Conservation (phyloP, 1,140 invertebrate genomes). For the Monomorium pharaonis region DNA sequence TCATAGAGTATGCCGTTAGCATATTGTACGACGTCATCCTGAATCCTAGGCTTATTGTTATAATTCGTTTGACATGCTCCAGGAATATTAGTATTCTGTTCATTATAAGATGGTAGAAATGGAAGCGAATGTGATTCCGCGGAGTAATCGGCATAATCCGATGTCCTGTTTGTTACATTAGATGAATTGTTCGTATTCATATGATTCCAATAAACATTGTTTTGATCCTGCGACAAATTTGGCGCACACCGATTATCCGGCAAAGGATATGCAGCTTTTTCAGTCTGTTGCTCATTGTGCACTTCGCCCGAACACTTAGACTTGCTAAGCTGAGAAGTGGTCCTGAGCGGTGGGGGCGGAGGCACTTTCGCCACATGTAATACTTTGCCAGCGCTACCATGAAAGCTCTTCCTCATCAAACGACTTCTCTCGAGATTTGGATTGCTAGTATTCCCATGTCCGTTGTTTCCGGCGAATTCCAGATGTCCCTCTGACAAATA, state of each 20-base stretch:
- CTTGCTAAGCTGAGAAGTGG: constrained; percentile 93
- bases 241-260: constrained; percentile 78
- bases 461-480: constrained; percentile 87
- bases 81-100: constrained; percentile 51
- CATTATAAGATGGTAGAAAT: constrained; percentile 87
- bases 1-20: constrained; percentile 85
- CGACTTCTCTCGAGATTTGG: constrained; percentile 94
- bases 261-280: constrained; percentile 85
- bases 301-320: constrained; percentile 88
- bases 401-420: constrained; percentile 95
- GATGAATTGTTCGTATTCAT: constrained; percentile 60
- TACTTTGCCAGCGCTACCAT: constrained; percentile 92
- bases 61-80: constrained; percentile 70
- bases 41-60: constrained; percentile 80
- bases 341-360: constrained; percentile 93
- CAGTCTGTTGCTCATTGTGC: constrained; percentile 85
- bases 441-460: constrained; percentile 87
- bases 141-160: constrained; percentile 83
- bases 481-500: constrained; percentile 95
- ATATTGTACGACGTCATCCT: constrained; percentile 86
- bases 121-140: constrained; percentile 89
- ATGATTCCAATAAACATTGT: constrained; percentile 80
- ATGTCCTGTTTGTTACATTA: constrained; percentile 63
- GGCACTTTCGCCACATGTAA: constrained; percentile 93
- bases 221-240: constrained; percentile 77